Evolutionary conservation across 2,888 invertebrate species (phyloP).

Genomic region (Tetranychus piercei): DNA sequence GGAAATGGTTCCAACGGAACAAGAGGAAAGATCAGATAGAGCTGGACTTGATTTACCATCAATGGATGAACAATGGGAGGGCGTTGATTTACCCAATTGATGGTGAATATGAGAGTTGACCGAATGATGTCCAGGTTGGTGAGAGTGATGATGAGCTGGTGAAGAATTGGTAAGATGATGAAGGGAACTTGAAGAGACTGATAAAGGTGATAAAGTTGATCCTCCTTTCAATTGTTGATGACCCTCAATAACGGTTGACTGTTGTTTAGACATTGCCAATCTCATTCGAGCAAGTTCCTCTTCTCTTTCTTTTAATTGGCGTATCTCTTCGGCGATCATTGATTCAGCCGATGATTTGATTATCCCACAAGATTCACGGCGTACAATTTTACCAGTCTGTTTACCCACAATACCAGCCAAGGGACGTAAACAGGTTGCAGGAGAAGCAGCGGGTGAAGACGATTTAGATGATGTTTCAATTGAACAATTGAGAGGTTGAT

Average conservation of each 20-base stretch:
- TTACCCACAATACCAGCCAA: slow-evolving; percentile 2
- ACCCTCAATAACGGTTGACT: background rate
- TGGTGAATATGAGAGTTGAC: slow-evolving; percentile 3
- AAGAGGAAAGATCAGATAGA: background rate
- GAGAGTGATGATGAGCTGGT: background rate
- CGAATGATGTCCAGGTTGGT: background rate
- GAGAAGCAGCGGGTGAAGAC: background rate
- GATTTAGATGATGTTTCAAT: background rate
- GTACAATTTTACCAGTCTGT: background rate
- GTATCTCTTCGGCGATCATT: slow-evolving; percentile 36
- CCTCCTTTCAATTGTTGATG: background rate
- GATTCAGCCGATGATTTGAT: slow-evolving; percentile 16
- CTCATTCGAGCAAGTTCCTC: slow-evolving; percentile 35
- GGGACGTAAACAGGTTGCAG: background rate
- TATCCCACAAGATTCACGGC: background rate
- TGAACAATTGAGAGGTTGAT: background rate
- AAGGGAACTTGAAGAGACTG: background rate
- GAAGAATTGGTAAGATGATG: background rate
- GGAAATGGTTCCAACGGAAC: slow-evolving; percentile 8
- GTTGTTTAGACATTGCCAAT: slow-evolving; percentile 12
- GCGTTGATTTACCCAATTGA: background rate
- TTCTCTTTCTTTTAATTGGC: slow-evolving; percentile 37
- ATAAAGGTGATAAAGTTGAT: background rate
- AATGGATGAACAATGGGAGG: background rate
- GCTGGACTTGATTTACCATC: slow-evolving; percentile 5